phyloP scores from a whole-genome alignment of 2,797 vertebrate species.

The Corythornis leucogaster region DNA sequence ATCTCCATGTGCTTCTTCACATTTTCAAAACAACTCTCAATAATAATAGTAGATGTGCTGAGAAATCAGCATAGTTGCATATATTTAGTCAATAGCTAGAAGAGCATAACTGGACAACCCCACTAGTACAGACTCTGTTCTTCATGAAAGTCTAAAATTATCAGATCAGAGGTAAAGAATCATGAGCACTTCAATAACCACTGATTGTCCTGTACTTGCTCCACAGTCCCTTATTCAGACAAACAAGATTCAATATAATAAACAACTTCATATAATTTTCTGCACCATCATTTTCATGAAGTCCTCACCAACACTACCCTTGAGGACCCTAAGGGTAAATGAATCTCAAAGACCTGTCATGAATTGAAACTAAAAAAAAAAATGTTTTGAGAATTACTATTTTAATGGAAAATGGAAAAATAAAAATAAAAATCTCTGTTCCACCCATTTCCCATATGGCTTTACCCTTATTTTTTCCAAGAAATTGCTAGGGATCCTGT shows the following conservation, averaged over 20 bases:
- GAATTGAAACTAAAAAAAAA: neutral
- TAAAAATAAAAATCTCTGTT: accelerated
- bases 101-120: neutral
- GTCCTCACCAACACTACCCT: neutral
- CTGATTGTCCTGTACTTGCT: neutral
- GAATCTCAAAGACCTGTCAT: neutral
- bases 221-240: neutral
- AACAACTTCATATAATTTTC: neutral
- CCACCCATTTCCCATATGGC: neutral
- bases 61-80: neutral
- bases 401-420: neutral
- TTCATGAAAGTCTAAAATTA: neutral
- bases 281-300: neutral
- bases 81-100: neutral
- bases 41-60: neutral
- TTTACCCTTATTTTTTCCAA: neutral
- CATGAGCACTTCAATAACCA: neutral
- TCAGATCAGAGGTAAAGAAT: neutral
- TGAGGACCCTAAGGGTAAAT: neutral
- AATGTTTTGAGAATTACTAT: neutral
- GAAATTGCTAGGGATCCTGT: neutral
- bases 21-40: neutral
- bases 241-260: neutral
- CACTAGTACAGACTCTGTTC: neutral
- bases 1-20: neutral